Conservation (phyloP, 1,140 invertebrate species). For the Drosophila subpulchrella region DNA sequence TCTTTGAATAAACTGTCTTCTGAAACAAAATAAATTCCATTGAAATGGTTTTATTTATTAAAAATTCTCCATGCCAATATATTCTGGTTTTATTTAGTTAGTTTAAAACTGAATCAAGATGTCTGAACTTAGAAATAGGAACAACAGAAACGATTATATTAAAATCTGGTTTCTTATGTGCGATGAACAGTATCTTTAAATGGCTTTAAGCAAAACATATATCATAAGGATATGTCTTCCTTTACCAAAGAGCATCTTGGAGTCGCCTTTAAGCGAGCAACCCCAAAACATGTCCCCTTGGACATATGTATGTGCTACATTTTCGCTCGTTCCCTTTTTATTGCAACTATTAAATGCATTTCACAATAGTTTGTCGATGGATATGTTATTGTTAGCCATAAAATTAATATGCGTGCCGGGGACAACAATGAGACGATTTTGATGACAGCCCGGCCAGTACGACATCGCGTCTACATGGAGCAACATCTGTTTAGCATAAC, state of each 20-base stretch:
- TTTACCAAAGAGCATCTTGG: neutral
- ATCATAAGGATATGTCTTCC: too few species aligned
- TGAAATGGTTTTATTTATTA: too few species aligned
- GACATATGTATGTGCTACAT: conserved; percentile 9
- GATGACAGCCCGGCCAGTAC: conserved; percentile 60
- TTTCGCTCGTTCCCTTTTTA: conserved; percentile 53
- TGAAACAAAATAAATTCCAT: too few species aligned
- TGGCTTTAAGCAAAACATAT: too few species aligned
- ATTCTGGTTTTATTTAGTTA: too few species aligned
- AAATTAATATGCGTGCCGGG: conserved; percentile 74
- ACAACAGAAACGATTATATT: too few species aligned
- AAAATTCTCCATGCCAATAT: too few species aligned
- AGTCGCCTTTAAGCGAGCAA: neutral
- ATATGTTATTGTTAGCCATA: conserved; percentile 79
- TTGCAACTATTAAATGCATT: conserved; percentile 71
- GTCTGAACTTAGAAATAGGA: too few species aligned
- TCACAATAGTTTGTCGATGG: conserved; percentile 73
- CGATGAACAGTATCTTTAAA: too few species aligned
- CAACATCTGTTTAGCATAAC: conserved; percentile 76
- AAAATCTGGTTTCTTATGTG: too few species aligned
- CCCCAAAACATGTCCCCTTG: conserved; percentile 2
- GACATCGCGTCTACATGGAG: conserved; percentile 36
- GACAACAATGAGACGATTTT: conserved; percentile 60
- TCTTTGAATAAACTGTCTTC: too few species aligned
- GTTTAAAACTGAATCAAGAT: too few species aligned